These are phyloP conservation scores for Xyrauchen texanus DNA, from an alignment of 2,113 vertebrate genomes.

Conservation along the genomic window DNA sequence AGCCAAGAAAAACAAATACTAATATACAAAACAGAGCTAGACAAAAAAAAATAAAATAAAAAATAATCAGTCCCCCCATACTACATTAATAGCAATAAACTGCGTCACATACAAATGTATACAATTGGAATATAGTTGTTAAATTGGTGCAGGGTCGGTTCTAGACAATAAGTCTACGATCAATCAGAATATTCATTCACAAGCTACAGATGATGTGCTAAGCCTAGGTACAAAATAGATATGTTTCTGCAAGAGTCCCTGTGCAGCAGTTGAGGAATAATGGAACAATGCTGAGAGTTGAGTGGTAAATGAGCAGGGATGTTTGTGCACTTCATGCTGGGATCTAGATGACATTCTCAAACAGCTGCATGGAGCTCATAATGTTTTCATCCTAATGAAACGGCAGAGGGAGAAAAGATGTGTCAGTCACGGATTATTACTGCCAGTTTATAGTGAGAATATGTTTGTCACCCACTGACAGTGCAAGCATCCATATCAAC, in stretches of 20 bases:
- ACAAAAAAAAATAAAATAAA: no score
- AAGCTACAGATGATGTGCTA: constrained; percentile 5
- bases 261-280: background rate
- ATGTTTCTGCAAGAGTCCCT: background rate
- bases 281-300: background rate
- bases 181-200: constrained; percentile 19
- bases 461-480: constrained; percentile 1
- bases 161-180: no score
- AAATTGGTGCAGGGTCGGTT: no score
- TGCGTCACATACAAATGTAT: no score
- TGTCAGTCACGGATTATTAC: background rate
- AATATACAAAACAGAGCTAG: no score
- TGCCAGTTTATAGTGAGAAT: constrained; percentile 1
- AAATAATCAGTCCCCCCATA: no score
- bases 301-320: constrained; percentile 1
- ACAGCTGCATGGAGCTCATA: constrained; percentile 87
- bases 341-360: constrained; percentile 79
- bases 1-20: no score
- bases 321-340: background rate
- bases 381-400: constrained; percentile 80
- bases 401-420: background rate
- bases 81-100: no score
- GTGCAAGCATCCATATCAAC: background rate
- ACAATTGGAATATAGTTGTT: no score
- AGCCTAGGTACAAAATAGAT: background rate